A percentile compares a stretch with the other conserved stretches of the same genome.
phyloP scores from a whole-genome alignment of 2,888 invertebrate genomes.

The Microctonus brassicae region DNA sequence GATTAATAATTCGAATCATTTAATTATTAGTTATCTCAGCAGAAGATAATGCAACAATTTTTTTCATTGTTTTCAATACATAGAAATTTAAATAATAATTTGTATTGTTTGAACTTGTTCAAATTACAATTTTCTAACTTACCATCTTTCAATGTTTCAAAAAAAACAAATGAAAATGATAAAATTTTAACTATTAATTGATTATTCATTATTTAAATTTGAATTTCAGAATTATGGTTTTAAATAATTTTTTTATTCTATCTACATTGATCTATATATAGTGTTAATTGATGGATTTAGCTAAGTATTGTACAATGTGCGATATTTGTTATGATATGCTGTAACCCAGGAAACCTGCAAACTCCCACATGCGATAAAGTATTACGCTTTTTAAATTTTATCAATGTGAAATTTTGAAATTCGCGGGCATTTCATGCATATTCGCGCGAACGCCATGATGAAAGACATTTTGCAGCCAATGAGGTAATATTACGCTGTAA shows the following conservation, averaged over 20 bases:
- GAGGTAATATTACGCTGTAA: too few relatives aligned
- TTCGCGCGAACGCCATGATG: too few relatives aligned
- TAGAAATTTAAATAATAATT: background rate
- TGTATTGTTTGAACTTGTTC: too few relatives aligned
- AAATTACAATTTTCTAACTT: background rate
- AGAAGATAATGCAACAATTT: too few relatives aligned
- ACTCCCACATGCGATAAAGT: background rate
- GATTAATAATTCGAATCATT: conserved; percentile 37
- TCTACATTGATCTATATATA: background rate
- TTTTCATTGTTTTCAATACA: too few relatives aligned
- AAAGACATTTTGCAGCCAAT: background rate
- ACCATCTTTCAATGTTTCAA: background rate
- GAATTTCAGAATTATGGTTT: background rate
- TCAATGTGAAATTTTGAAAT: background rate
- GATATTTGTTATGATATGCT: conserved; percentile 49
- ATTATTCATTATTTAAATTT: background rate
- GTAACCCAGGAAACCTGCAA: conserved; percentile 52
- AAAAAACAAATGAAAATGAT: background rate
- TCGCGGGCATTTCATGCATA: background rate
- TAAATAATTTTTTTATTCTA: background rate
- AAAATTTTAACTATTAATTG: background rate
- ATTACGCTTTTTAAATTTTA: background rate
- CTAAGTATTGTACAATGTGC: too few relatives aligned
- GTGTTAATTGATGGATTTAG: too few relatives aligned
- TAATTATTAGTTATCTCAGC: too few relatives aligned